Evolutionary conservation across 2,888 invertebrate genomes (phyloP).

Genomic region (Eupsilia transversa): DNA sequence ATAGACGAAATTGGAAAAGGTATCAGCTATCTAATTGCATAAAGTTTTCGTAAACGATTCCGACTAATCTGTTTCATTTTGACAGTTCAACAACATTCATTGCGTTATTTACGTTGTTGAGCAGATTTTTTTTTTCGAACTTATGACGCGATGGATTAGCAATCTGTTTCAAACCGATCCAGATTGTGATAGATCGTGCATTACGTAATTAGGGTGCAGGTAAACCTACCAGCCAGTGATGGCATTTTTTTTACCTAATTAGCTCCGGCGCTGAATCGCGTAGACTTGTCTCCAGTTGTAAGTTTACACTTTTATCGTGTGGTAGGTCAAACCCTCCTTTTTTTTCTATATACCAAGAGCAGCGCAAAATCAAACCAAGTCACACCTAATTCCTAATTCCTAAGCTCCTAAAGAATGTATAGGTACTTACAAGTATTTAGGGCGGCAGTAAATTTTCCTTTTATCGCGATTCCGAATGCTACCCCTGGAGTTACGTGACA

Average conservation of each 20-base stretch:
- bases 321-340: background rate
- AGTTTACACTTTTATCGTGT: background rate
- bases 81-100: too few relatives aligned
- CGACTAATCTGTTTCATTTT: too few relatives aligned
- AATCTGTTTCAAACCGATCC: too few relatives aligned
- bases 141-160: too few relatives aligned
- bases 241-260: too few relatives aligned
- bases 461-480: conserved; percentile 86
- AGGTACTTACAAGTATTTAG: conserved; percentile 76
- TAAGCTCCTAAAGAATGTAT: conserved; percentile 61
- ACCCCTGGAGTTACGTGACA: conserved; percentile 84
- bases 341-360: background rate
- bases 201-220: too few relatives aligned
- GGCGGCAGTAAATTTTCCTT: conserved; percentile 83
- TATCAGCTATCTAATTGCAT: too few relatives aligned
- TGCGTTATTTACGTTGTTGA: too few relatives aligned
- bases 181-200: too few relatives aligned
- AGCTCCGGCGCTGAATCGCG: background rate
- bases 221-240: background rate
- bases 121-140: too few relatives aligned
- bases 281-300: background rate
- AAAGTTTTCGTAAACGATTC: too few relatives aligned
- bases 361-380: conserved; percentile 11
- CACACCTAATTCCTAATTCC: conserved; percentile 48
- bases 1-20: too few relatives aligned